Conservation (phyloP, 2,888 invertebrate genomes). For the Chouioia cunea region DNA sequence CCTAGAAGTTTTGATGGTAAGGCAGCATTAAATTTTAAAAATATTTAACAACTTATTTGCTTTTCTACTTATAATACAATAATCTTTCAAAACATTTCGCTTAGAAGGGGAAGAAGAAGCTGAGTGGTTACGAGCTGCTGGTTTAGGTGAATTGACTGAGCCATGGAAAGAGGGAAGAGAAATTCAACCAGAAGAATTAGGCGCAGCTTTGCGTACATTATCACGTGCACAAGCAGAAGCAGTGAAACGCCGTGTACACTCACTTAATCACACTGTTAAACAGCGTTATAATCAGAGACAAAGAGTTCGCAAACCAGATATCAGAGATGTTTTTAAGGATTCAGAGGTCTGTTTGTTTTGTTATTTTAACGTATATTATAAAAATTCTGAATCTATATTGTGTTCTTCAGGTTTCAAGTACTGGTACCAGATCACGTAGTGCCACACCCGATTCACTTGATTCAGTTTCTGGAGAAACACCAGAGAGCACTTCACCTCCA, state of each 20-base stretch:
- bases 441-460: slow-evolving; percentile 91
- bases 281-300: slow-evolving; percentile 68
- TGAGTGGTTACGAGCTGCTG: slow-evolving; percentile 82
- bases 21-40: background rate
- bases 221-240: slow-evolving; percentile 83
- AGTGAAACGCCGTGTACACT: slow-evolving; percentile 79
- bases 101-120: slow-evolving; percentile 83
- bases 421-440: slow-evolving; percentile 85
- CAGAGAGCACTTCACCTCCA: slow-evolving; percentile 64
- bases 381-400: slow-evolving; percentile 12
- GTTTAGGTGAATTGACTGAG: slow-evolving; percentile 78
- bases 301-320: slow-evolving; percentile 79
- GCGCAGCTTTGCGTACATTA: slow-evolving; percentile 71
- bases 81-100: slow-evolving; percentile 13
- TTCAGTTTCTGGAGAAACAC: slow-evolving; percentile 75
- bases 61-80: slow-evolving; percentile 14
- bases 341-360: slow-evolving; percentile 74
- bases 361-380: background rate
- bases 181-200: slow-evolving; percentile 72
- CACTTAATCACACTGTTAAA: slow-evolving; percentile 82
- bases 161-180: slow-evolving; percentile 79
- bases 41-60: background rate
- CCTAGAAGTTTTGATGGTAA: slow-evolving; percentile 64
- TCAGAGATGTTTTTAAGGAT: slow-evolving; percentile 86
- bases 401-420: slow-evolving; percentile 79